Evolutionary conservation across 2,888 invertebrate genomes (phyloP).

Genomic region (Ophioninae sp.): DNA sequence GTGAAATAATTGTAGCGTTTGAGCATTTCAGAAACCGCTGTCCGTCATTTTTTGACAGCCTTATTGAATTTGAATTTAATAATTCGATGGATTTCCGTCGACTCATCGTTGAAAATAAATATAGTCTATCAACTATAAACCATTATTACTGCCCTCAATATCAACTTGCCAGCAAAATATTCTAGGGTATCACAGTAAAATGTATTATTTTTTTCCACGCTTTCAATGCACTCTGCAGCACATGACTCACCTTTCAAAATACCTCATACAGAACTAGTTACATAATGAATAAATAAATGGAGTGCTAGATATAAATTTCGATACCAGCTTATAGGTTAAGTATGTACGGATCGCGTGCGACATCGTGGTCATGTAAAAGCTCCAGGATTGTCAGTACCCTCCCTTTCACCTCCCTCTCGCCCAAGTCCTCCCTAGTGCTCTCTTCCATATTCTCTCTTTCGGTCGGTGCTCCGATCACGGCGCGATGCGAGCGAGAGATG

Average conservation of each 20-base stretch:
- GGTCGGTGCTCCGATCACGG: slow-evolving; percentile 41
- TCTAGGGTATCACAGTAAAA: too few relatives aligned
- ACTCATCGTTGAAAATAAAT: too few relatives aligned
- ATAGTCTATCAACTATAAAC: too few relatives aligned
- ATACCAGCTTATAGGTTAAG: slow-evolving; percentile 28
- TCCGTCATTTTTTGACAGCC: background rate
- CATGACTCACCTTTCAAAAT: background rate
- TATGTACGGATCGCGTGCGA: slow-evolving; percentile 41
- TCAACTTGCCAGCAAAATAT: too few relatives aligned
- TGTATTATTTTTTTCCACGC: background rate
- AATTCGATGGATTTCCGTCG: too few relatives aligned
- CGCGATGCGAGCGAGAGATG: slow-evolving; percentile 55
- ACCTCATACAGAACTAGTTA: background rate
- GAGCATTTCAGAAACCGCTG: background rate
- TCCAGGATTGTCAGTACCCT: slow-evolving; percentile 40
- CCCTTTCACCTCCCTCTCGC: slow-evolving; percentile 6
- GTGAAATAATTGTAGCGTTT: background rate
- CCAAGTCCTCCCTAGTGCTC: background rate
- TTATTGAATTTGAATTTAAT: background rate
- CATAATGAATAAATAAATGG: background rate
- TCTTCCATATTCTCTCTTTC: slow-evolving; percentile 3
- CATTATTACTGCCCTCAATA: too few relatives aligned
- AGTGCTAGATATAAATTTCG: background rate
- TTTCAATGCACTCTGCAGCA: background rate
- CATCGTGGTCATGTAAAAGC: slow-evolving; percentile 43